phyloP scores from a whole-genome alignment of 1,140 invertebrate species.

The honey bee (Apis mellifera) region DNA sequence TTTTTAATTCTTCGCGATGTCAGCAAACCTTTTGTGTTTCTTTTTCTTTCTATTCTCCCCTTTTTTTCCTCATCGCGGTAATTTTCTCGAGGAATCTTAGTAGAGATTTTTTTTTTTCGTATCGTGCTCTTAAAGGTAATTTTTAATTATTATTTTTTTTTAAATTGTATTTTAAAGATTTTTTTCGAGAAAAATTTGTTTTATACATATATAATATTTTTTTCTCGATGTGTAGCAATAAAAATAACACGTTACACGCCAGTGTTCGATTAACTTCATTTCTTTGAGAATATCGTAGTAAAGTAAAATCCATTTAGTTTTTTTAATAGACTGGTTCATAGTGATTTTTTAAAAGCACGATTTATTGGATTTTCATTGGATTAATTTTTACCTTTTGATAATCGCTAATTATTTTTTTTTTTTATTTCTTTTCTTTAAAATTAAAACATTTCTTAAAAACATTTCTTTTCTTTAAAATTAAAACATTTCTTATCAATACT shows the following conservation, averaged over 20 bases:
- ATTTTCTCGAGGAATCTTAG: neutral
- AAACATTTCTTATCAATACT: too few species aligned
- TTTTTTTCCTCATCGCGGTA: neutral
- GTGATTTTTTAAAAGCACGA: slow-evolving; percentile 2
- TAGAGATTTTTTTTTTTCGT: neutral
- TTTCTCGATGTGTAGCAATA: neutral
- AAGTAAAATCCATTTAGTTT: neutral
- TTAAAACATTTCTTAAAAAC: too few species aligned
- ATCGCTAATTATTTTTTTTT: neutral
- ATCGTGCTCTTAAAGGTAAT: neutral
- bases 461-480: neutral
- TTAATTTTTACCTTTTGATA: neutral
- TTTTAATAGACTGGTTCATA: neutral
- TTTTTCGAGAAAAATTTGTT: neutral
- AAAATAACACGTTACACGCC: neutral
- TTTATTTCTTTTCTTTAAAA: neutral
- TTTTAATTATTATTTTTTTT: neutral
- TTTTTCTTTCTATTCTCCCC: neutral
- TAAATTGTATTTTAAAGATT: neutral
- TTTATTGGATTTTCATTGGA: neutral
- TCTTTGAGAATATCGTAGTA: neutral
- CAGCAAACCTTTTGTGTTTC: neutral
- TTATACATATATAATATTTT: neutral
- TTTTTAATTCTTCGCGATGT: slow-evolving; percentile 1
- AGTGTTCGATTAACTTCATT: neutral